A percentile compares a stretch with the other conserved stretches of the same genome.
Conservation (phyloP, 2,797 vertebrate species). For the Acipenser ruthenus region DNA sequence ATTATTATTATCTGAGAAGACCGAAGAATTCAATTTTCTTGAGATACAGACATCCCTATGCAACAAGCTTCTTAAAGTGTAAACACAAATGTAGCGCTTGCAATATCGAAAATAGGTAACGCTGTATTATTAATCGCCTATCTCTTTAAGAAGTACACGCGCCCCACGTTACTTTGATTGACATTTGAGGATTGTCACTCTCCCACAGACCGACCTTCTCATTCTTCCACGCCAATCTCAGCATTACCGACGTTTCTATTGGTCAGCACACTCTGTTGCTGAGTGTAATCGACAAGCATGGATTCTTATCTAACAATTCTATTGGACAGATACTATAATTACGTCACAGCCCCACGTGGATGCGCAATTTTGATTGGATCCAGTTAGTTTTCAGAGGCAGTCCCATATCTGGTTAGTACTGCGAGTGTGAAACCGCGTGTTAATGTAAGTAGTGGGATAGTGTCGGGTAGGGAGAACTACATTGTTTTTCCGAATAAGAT, state of each 20-base stretch:
- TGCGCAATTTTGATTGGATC: constrained; percentile 49
- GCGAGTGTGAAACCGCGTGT: constrained; percentile 94
- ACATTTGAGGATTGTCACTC: constrained; percentile 57
- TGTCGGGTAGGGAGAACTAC: constrained; percentile 32
- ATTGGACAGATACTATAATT: constrained; percentile 38
- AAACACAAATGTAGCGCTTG: too few species aligned
- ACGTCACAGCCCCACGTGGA: constrained; percentile 74
- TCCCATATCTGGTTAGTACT: constrained; percentile 63
- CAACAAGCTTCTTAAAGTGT: too few species aligned
- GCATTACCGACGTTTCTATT: constrained; percentile 36
- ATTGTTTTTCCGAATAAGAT: constrained; percentile 13
- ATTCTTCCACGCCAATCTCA: constrained; percentile 39
- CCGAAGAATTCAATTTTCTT: too few species aligned
- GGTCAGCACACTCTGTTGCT: constrained; percentile 39
- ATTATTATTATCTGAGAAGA: too few species aligned
- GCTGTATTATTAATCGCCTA: not conserved
- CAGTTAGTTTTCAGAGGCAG: constrained; percentile 41
- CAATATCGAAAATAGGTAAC: too few species aligned
- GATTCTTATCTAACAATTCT: constrained; percentile 5
- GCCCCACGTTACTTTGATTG: constrained; percentile 92
- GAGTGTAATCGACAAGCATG: constrained; percentile 40
- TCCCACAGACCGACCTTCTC: constrained; percentile 60
- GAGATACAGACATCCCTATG: too few species aligned
- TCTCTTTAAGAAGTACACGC: constrained; percentile 19
- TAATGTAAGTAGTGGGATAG: constrained; percentile 82